Evolutionary conservation across 2,888 invertebrate genomes (phyloP).

Genomic region (Apamea epomidion): DNA sequence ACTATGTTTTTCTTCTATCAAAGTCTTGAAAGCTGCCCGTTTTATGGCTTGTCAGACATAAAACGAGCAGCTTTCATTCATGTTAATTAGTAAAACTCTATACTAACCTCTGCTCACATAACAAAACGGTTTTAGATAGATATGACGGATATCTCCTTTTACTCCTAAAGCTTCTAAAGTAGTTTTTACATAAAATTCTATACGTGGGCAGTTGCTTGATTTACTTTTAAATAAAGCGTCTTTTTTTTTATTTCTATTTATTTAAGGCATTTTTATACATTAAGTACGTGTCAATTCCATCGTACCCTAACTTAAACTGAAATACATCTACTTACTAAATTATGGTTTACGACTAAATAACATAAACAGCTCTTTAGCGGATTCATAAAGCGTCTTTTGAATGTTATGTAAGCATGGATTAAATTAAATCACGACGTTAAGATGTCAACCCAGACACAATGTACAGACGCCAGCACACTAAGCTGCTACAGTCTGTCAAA

Average conservation of each 20-base stretch:
- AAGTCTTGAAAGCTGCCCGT: too few relatives aligned
- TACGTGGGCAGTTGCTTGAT: slow-evolving; percentile 18
- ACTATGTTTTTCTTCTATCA: too few relatives aligned
- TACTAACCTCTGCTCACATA: neutral
- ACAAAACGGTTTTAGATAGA: neutral
- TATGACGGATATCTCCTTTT: slow-evolving; percentile 10
- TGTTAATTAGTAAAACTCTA: neutral
- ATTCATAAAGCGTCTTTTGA: neutral
- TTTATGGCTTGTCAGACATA: too few relatives aligned
- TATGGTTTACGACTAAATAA: too few relatives aligned
- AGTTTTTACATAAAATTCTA: slow-evolving; percentile 41
- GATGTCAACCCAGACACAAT: neutral
- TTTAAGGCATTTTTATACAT: too few relatives aligned
- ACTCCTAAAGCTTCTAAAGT: neutral
- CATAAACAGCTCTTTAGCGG: too few relatives aligned
- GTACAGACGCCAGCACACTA: neutral
- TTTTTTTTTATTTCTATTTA: too few relatives aligned
- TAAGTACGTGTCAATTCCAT: too few relatives aligned
- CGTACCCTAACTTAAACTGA: too few relatives aligned
- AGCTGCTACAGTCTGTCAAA: too few relatives aligned
- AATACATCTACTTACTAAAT: too few relatives aligned
- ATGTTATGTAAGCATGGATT: slow-evolving; percentile 29
- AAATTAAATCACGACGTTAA: slow-evolving; percentile 1
- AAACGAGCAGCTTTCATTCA: slow-evolving; percentile 6
- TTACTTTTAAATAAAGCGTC: slow-evolving; percentile 7